Percentiles rank a stretch among this genome's conserved stretches.
These are phyloP conservation scores for Nomia melanderi DNA, from an alignment of 1,140 invertebrate species.

Conservation along the genomic window DNA sequence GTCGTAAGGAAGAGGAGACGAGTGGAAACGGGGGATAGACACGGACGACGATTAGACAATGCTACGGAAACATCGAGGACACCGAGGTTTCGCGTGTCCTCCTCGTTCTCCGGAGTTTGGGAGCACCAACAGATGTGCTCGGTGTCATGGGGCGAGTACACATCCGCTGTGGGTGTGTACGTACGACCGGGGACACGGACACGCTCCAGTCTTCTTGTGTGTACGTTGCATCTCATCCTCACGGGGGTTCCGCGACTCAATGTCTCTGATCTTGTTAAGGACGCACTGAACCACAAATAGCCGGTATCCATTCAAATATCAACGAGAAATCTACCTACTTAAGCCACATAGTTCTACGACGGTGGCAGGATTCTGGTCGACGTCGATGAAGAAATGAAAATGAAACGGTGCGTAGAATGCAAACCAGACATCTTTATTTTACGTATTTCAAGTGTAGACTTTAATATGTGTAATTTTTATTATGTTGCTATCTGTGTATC, in stretches of 20 bases:
- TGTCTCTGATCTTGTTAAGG: constrained; percentile 79
- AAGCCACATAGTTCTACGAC: constrained; percentile 51
- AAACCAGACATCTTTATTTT: too few species aligned
- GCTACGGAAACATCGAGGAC: constrained; percentile 66
- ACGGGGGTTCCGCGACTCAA: constrained; percentile 51
- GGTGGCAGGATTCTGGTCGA: too few species aligned
- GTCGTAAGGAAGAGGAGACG: not conserved
- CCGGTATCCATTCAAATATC: constrained; percentile 78
- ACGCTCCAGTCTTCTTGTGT: constrained; percentile 2
- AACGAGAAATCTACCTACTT: constrained; percentile 72
- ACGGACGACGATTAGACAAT: constrained; percentile 77
- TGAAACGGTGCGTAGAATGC: too few species aligned
- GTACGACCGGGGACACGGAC: constrained; percentile 1
- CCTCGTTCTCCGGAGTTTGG: constrained; percentile 63
- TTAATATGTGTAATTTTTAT: too few species aligned
- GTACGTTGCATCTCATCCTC: constrained; percentile 56
- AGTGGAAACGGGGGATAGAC: constrained; percentile 50
- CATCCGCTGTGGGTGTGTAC: constrained; percentile 6
- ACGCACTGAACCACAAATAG: constrained; percentile 78
- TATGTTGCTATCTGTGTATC: too few species aligned
- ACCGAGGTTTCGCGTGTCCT: constrained; percentile 50
- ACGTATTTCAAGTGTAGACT: too few species aligned
- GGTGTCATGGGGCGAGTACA: constrained; percentile 44
- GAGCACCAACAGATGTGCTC: constrained; percentile 77
- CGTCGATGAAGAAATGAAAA: not conserved